phyloP scores from a whole-genome alignment of 30 jellyfish, hydroid and myxozoan genomes.

The Pseudorhiza aurosa region DNA sequence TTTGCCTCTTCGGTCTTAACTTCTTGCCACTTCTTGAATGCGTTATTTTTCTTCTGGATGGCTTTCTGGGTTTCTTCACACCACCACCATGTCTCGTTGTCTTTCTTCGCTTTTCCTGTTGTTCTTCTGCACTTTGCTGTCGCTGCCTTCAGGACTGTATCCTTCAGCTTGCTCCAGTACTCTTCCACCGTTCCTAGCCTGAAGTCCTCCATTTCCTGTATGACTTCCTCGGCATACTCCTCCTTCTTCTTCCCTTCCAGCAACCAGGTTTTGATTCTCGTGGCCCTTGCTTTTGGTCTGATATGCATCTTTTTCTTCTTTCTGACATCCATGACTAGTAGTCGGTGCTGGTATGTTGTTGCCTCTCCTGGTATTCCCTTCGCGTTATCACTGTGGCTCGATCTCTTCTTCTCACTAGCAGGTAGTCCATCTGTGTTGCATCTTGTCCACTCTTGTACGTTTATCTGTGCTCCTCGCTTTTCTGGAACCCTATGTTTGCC shows the following conservation, averaged over 20 bases:
- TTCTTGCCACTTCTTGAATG: neutral
- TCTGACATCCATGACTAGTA: neutral
- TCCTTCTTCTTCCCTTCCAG: neutral
- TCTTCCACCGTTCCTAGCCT: neutral
- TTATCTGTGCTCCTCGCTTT: neutral
- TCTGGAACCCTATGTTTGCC: constrained; percentile 2
- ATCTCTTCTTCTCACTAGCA: constrained; percentile 7
- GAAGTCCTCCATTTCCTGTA: too few relatives aligned
- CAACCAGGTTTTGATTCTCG: constrained; percentile 3
- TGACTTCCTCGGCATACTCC: neutral
- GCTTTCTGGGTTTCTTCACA: constrained; percentile 11
- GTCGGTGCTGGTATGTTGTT: neutral
- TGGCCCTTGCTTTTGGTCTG: neutral
- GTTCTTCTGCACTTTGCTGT: neutral
- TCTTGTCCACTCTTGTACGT: constrained; percentile 1
- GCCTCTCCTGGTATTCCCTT: constrained; percentile 46
- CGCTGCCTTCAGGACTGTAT: neutral
- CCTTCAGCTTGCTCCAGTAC: neutral
- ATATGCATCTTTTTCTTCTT: neutral
- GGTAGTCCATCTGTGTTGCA: constrained; percentile 29
- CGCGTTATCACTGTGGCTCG: neutral
- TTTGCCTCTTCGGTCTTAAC: neutral
- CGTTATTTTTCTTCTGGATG: neutral
- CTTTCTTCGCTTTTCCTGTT: neutral
- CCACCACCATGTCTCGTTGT: constrained; percentile 34